phyloP scores from a whole-genome alignment of 2,113 vertebrate genomes.

The Alethe castanea region DNA sequence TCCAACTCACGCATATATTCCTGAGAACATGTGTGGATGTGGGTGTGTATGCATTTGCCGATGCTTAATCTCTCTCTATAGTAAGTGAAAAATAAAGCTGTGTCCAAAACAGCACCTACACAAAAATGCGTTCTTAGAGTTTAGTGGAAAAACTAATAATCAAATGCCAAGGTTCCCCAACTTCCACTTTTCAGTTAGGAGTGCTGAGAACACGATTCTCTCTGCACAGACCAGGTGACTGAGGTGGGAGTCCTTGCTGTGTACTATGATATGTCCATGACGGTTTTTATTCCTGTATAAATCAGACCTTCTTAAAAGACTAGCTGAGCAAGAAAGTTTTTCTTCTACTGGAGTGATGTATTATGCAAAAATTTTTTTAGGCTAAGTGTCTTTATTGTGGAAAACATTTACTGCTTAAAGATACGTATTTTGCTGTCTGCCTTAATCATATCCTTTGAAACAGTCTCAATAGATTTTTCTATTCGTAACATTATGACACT shows the following conservation, averaged over 20 bases:
- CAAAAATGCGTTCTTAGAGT: not conserved
- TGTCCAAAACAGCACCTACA: not conserved
- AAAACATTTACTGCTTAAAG: constrained; percentile 32
- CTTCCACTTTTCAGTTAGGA: not conserved
- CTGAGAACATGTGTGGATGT: not conserved
- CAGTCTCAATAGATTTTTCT: constrained; percentile 52
- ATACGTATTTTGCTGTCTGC: constrained; percentile 42
- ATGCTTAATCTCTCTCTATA: not conserved
- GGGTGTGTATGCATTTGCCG: not conserved
- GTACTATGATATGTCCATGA: not conserved
- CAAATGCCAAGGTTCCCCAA: not conserved
- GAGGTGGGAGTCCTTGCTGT: not conserved
- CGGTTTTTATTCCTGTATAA: not conserved
- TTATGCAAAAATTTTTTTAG: constrained; percentile 1
- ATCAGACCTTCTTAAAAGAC: not conserved
- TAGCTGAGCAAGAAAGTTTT: not conserved
- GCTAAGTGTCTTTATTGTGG: constrained; percentile 38
- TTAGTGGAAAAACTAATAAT: not conserved
- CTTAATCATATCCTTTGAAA: constrained; percentile 55
- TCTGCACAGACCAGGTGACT: not conserved
- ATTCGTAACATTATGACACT: constrained; percentile 41
- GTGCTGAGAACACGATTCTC: not conserved
- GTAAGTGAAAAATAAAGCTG: not conserved
- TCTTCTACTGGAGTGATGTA: not conserved
- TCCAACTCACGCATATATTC: not conserved